Percentiles rank a stretch among this genome's conserved stretches.
Evolutionary conservation across 1,140 invertebrate species (phyloP).

Genomic region (Drosophila malerkotliana): DNA sequence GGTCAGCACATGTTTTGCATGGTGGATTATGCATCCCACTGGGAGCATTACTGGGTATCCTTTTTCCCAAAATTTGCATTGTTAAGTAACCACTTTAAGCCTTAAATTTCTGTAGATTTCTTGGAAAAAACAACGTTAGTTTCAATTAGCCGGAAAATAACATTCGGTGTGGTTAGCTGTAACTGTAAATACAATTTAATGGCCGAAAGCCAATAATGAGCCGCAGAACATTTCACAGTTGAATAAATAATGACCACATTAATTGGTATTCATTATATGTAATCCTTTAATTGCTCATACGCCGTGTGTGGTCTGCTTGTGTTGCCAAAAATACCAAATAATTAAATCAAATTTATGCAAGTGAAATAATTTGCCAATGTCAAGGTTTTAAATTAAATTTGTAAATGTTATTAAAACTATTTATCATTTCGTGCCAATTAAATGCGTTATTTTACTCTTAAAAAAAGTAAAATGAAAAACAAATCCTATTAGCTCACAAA

Average conservation of each 20-base stretch:
- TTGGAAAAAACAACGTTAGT: constrained; percentile 5
- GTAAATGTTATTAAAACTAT: constrained; percentile 27
- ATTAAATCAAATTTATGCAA: constrained; percentile 16
- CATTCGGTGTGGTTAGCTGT: constrained; percentile 27
- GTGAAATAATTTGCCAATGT: constrained; percentile 19
- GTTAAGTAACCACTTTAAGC: constrained; percentile 41
- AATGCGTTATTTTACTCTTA: neutral
- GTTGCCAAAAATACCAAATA: constrained; percentile 29
- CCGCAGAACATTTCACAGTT: constrained; percentile 77
- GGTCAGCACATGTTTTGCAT: constrained; percentile 61
- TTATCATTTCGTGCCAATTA: neutral
- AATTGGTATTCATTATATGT: constrained; percentile 69
- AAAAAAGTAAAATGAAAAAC: constrained; percentile 34
- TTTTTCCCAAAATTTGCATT: neutral
- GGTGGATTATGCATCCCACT: constrained; percentile 43
- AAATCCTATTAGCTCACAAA: constrained; percentile 60
- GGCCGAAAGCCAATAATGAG: constrained; percentile 66
- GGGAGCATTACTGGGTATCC: neutral
- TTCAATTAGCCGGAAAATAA: constrained; percentile 71
- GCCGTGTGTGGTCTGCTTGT: constrained; percentile 29
- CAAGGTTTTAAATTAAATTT: constrained; percentile 46
- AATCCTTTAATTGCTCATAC: constrained; percentile 72
- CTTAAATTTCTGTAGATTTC: constrained; percentile 17
- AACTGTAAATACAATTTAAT: constrained; percentile 61
- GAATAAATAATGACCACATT: constrained; percentile 79